A percentile compares a stretch with the other conserved stretches of the same genome.
Conservation (phyloP, 2,888 invertebrate species). For the Pycnomerus fuliginosus region DNA sequence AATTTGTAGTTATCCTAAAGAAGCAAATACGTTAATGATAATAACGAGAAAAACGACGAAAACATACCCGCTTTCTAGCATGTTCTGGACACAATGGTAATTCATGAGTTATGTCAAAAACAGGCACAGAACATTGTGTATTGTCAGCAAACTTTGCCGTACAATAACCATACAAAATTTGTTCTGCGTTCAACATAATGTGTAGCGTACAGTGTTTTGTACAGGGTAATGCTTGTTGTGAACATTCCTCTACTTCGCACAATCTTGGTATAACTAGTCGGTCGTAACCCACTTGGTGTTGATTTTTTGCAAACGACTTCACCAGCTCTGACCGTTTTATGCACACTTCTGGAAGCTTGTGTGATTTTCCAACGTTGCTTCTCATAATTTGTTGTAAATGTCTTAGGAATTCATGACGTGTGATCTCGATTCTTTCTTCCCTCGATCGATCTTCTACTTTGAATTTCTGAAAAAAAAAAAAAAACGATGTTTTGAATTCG, state of each 20-base stretch:
- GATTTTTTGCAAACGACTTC: conserved; percentile 3
- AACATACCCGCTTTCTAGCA: conserved; percentile 71
- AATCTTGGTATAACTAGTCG: conserved; percentile 34
- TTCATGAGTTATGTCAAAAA: conserved; percentile 75
- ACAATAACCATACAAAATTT: conserved; percentile 71
- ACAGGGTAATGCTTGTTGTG: conserved; percentile 66
- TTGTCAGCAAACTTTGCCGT: conserved; percentile 79
- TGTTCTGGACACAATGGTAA: conserved; percentile 86
- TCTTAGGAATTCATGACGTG: conserved; percentile 48
- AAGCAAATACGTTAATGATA: conserved; percentile 9
- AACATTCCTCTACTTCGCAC: conserved; percentile 40
- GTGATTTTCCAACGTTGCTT: conserved; percentile 53
- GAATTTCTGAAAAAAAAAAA: conserved; percentile 41
- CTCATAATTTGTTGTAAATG: conserved; percentile 48
- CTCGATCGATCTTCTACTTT: conserved; percentile 51
- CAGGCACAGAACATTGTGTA: conserved; percentile 75
- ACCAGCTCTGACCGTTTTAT: background rate
- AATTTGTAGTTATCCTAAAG: conserved; percentile 77
- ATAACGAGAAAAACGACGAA: conserved; percentile 5
- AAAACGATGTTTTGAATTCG: too few species aligned
- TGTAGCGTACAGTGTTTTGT: conserved; percentile 82
- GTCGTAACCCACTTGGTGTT: conserved; percentile 27
- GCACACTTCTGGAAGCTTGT: conserved; percentile 1
- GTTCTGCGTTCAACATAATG: conserved; percentile 82
- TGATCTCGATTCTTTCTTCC: conserved; percentile 51